Base-by-base conservation (phyloP, 2,113 vertebrate genomes). In the Galbula dea region DNA sequence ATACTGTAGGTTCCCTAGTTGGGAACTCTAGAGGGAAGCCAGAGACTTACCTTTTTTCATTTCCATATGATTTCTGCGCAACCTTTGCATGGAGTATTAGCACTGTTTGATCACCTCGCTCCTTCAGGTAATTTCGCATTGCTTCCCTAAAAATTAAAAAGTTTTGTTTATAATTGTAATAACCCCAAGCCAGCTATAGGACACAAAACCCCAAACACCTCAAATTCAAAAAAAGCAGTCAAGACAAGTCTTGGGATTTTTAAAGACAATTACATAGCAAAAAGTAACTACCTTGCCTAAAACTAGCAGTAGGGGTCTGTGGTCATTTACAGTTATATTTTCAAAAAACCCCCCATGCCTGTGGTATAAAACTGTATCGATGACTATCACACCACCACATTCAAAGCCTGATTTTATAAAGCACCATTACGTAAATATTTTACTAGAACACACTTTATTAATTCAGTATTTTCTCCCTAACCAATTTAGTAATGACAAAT, bases 61-160 rank as follows among this genome's bases (percentile, higher is more conserved):
- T 99, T 96, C 99, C 99, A 18, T 99, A 99, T 1, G 99, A 99
- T 96, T 99, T 99, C 97, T 99, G 99, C 95, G 99, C 99, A 97
- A 99, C 99, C 97, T 99, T 99, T 8, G 99, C 99, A 23, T 99
- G 99, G 95, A 99, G 99, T 97, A 99, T 99, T 97, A 99, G 98
- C 84, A 99, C 99, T 41, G 99, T 99, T 97, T 99, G 99, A 98
- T 99, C 99, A n/a, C 99, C 99, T 97, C 99, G 97, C 96, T 99
- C 99, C 97, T 99, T 99, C 94, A 99, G 98, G 97, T 99, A 99
- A 97, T 99, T 99, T 93, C 99, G 97, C 99, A 99, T 99, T 76
- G 99, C 99, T 99, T 99, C 99, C 98, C 99, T 99, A 82, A 89
- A 90, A 97, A 94, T 74, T 80, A 88, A 86, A 91, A 90, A 65